These are phyloP conservation scores for Gymnocypris eckloni DNA, from an alignment of 2,797 vertebrate genomes.

Conservation along the genomic window DNA sequence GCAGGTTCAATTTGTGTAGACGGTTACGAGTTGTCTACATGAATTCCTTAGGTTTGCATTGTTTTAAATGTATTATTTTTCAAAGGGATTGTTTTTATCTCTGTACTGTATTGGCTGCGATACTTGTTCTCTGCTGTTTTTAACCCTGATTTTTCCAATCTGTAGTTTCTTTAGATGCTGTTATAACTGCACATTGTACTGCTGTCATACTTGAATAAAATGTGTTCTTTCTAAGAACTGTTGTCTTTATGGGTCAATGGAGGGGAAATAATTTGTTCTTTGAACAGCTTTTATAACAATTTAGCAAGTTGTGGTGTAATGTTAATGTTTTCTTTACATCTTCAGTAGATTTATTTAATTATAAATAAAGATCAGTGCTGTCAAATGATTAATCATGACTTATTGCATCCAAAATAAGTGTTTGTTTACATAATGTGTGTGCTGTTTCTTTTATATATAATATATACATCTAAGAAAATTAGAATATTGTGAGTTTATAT, in stretches of 20 bases:
- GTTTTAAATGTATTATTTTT: slow-evolving; percentile 79
- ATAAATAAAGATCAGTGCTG: too few species aligned
- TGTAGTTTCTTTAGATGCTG: not conserved
- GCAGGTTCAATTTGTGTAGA: slow-evolving; percentile 33
- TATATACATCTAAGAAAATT: too few species aligned
- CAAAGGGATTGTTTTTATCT: slow-evolving; percentile 6
- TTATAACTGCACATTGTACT: not conserved
- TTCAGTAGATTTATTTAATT: not conserved
- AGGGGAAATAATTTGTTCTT: not conserved
- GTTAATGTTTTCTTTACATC: too few species aligned
- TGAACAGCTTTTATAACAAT: not conserved
- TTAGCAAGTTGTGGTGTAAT: not conserved
- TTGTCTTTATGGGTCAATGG: not conserved
- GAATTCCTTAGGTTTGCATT: slow-evolving; percentile 71
- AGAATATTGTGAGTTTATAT: too few species aligned
- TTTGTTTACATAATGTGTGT: too few species aligned
- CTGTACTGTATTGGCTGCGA: slow-evolving; percentile 40
- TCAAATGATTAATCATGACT: not conserved
- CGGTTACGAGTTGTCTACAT: slow-evolving; percentile 44
- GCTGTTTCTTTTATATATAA: too few species aligned
- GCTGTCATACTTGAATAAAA: slow-evolving; percentile 18
- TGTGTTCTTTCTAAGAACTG: not conserved
- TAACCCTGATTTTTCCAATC: not conserved
- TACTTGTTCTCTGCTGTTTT: not conserved
- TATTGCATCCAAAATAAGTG: too few species aligned